Evolutionary conservation across 2,113 vertebrate genomes (phyloP).

Genomic region (Ceyx cyanopectus): DNA sequence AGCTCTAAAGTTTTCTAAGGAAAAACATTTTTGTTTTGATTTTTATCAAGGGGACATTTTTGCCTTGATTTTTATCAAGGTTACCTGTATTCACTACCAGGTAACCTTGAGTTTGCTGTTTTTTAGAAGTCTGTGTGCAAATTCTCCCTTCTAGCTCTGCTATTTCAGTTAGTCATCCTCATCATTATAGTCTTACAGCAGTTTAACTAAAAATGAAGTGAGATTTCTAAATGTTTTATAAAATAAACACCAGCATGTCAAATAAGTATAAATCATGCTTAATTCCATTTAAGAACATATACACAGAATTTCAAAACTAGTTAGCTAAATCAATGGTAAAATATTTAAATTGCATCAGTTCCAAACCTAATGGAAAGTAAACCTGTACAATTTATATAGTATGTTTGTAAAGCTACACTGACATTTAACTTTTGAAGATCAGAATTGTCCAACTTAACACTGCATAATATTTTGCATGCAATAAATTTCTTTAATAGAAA

Average conservation of each 20-base stretch:
- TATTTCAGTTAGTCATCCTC: neutral
- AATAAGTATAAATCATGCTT: neutral
- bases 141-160: neutral
- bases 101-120: neutral
- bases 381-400: neutral
- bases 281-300: neutral
- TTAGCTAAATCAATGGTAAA: neutral
- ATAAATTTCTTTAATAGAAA: neutral
- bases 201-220: neutral
- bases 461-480: neutral
- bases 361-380: neutral
- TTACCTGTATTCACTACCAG: neutral
- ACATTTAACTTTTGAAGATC: neutral
- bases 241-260: neutral
- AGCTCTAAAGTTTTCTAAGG: neutral
- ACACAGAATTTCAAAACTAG: neutral
- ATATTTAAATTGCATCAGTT: neutral
- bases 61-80: neutral
- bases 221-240: neutral
- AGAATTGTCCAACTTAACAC: neutral
- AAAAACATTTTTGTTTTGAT: neutral
- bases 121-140: neutral
- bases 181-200: neutral
- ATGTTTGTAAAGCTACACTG: neutral
- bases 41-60: neutral